Conservation (phyloP, 2,113 vertebrate genomes). For the Scomber colias region DNA sequence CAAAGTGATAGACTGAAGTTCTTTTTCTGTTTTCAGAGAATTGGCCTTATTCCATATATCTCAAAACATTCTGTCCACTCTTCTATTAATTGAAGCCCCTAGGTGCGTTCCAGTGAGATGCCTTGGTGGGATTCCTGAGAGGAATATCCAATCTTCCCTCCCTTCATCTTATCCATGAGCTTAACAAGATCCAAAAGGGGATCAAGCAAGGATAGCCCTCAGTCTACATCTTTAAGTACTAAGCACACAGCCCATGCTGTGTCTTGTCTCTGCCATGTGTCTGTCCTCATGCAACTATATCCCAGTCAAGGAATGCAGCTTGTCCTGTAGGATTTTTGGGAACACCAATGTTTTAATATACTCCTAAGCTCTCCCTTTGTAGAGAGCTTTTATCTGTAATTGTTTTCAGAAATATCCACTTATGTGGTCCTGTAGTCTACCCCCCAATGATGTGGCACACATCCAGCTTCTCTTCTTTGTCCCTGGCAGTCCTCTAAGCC, state of each 20-base stretch:
- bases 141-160: constrained; percentile 60
- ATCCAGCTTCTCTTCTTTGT: constrained; percentile 48
- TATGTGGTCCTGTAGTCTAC: constrained; percentile 33
- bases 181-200: constrained; percentile 66
- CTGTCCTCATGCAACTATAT: constrained; percentile 37
- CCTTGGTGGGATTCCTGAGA: constrained; percentile 42
- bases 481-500: constrained; percentile 57
- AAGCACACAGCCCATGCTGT: constrained; percentile 52
- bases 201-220: constrained; percentile 62
- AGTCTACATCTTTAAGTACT: constrained; percentile 65
- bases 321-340: constrained; percentile 34
- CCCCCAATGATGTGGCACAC: constrained; percentile 33
- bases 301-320: constrained; percentile 14
- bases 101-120: constrained; percentile 51
- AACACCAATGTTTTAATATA: constrained; percentile 43
- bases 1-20: constrained; percentile 2
- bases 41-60: constrained; percentile 12
- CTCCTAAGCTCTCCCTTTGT: constrained; percentile 23
- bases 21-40: constrained; percentile 8
- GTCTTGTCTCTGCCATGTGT: constrained; percentile 45
- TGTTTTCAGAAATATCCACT: constrained; percentile 51
- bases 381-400: constrained; percentile 53
- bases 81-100: constrained; percentile 32
- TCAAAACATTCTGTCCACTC: not conserved
- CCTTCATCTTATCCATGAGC: constrained; percentile 59